Percentiles rank a stretch among this genome's conserved stretches.
phyloP scores from a whole-genome alignment of 2,113 vertebrate genomes.

The Channa argus region DNA sequence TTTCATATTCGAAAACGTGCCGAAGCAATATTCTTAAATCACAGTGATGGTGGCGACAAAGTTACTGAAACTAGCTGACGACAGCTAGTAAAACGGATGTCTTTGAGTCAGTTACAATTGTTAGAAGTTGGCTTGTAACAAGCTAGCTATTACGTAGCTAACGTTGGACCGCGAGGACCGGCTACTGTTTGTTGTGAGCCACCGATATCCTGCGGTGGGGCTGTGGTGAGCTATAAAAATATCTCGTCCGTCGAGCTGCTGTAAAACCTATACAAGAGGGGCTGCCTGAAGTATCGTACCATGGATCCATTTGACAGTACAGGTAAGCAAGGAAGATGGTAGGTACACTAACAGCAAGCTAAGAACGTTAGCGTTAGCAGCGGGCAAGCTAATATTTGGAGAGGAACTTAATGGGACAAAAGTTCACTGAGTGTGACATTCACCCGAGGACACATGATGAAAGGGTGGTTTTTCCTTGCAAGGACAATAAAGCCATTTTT shows the following conservation, averaged over 20 bases:
- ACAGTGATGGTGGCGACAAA: slow-evolving; percentile 26
- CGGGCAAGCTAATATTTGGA: slow-evolving; percentile 67
- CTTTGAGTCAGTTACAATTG: slow-evolving; percentile 34
- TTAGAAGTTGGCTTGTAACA: slow-evolving; percentile 67
- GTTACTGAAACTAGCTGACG: slow-evolving; percentile 16
- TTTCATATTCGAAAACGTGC: background rate
- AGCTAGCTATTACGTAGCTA: slow-evolving; percentile 66
- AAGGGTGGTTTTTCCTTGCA: background rate
- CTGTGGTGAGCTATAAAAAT: slow-evolving; percentile 5
- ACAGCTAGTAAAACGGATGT: slow-evolving; percentile 27
- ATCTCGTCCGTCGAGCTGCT: slow-evolving; percentile 13
- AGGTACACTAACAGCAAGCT: slow-evolving; percentile 32
- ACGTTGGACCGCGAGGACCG: slow-evolving; percentile 12
- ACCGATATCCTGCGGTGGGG: slow-evolving; percentile 20
- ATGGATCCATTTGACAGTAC: slow-evolving; percentile 79
- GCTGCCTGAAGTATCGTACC: background rate
- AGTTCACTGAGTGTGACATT: slow-evolving; percentile 59
- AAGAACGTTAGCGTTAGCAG: slow-evolving; percentile 24
- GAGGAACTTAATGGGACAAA: slow-evolving; percentile 30
- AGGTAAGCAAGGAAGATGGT: slow-evolving; percentile 60
- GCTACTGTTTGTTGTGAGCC: slow-evolving; percentile 17
- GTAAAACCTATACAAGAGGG: slow-evolving; percentile 4
- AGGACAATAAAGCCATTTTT: background rate
- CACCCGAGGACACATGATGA: slow-evolving; percentile 54
- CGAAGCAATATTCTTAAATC: background rate